Evolutionary conservation across 1,140 invertebrate species (phyloP), one percentile per base, ranked within the genome.

Genomic region (Diprion similis): DNA sequence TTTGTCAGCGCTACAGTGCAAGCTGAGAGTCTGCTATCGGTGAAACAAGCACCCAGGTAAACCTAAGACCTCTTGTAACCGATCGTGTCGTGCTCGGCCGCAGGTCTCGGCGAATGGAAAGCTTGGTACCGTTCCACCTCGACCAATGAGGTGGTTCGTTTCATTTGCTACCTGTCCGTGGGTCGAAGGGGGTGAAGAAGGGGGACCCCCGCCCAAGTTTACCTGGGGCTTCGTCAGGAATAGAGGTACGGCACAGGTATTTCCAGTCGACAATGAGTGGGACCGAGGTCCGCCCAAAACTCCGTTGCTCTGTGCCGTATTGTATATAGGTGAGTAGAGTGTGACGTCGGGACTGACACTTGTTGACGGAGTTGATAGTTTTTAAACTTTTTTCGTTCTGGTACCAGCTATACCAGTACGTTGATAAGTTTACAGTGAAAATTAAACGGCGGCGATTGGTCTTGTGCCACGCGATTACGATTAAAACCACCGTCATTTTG

Each of bases 261-360:
- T 82, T 82, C 75, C 83, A 84, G 79, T 85, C 80, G 83, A 86
- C 81, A 80, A 85, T 86, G 85, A 81, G 82, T 80, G 82, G 80
- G 74, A 79, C 81, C 75, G 81, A 78, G 70, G 74, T 71, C 72
- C 75, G 67, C 71, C 75, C 70, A 78, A 80, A 79, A 81, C 75
- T 73, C 68, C 45, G 51, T 59, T 59, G 51, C 51, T 15, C n/a
- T 11, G 51, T 17, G n/a, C 51, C 51, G 51, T 59, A 59, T 59
- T 59, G 51, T 59, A 59, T 59, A 59, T 59, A 59, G 51, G 51
- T 59, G 51, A 59, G 51, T 59, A 59, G n/a, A 59, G 11, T 59
- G 51, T 59, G 51, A 59, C 51, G 51, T 59, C 11, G 51, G n/a
- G 51, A 15, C 11, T 59, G 51, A 59, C 51, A 59, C 51, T 59